Evolutionary conservation across 2,888 invertebrate species (phyloP).

Genomic region (Hermodice carunculata): DNA sequence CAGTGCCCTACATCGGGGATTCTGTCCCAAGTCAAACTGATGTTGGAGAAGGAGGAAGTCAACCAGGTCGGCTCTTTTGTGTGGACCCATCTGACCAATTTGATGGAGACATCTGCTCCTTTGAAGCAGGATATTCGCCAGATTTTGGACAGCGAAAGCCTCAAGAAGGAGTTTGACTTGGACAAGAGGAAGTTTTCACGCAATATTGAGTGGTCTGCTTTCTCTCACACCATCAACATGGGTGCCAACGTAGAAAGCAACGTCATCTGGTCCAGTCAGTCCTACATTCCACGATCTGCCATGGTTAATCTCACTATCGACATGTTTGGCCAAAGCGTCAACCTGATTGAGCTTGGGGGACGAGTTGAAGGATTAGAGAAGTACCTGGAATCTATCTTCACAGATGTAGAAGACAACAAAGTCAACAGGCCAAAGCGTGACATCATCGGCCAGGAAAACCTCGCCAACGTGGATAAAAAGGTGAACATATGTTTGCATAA

Average conservation of each 20-base stretch:
- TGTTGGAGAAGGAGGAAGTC: slow-evolving; percentile 52
- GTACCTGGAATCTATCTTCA: slow-evolving; percentile 86
- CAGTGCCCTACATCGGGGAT: slow-evolving; percentile 83
- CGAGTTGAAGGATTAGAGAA: slow-evolving; percentile 89
- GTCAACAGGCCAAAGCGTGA: too few relatives aligned
- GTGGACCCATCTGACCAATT: slow-evolving; percentile 92
- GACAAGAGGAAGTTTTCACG: slow-evolving; percentile 92
- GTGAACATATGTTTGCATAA: too few relatives aligned
- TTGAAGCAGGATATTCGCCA: slow-evolving; percentile 87
- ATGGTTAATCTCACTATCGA: slow-evolving; percentile 68
- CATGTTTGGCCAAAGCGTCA: slow-evolving; percentile 84
- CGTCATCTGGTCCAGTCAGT: slow-evolving; percentile 66
- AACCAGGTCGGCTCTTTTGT: slow-evolving; percentile 88
- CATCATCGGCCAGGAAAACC: too few relatives aligned
- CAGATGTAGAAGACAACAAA: too few relatives aligned
- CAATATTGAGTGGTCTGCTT: slow-evolving; percentile 84
- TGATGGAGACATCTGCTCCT: slow-evolving; percentile 87
- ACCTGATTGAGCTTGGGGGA: slow-evolving; percentile 84
- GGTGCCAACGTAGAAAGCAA: slow-evolving; percentile 63
- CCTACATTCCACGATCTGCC: slow-evolving; percentile 67
- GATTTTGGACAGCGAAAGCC: slow-evolving; percentile 83
- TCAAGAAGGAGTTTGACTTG: slow-evolving; percentile 85
- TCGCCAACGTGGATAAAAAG: too few relatives aligned
- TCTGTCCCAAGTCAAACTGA: slow-evolving; percentile 9
- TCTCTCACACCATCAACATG: slow-evolving; percentile 86